Evolutionary conservation across 37 sponge, comb jelly and placozoan species (phyloP).

Genomic region (Aphrocallistes beatrix): DNA sequence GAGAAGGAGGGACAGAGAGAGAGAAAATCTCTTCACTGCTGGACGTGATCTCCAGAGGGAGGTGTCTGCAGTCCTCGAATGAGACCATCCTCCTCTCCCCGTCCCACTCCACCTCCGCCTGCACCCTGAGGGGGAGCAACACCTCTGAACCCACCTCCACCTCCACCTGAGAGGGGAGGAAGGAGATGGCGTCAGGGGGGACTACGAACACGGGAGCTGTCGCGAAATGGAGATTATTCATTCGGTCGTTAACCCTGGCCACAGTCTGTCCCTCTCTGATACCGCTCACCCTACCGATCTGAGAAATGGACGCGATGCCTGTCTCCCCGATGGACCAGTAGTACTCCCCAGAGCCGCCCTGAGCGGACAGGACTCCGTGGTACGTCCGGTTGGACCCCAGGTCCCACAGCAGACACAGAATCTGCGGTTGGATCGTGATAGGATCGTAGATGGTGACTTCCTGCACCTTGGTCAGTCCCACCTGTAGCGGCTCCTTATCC

Average conservation of each 20-base stretch:
- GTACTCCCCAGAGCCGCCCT: conserved; percentile 68
- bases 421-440: conserved; percentile 33
- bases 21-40: not conserved
- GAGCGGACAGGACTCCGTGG: conserved; percentile 28
- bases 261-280: not conserved
- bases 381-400: conserved; percentile 23
- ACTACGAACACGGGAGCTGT: conserved; percentile 49
- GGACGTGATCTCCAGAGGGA: not conserved
- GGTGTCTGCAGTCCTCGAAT: not conserved
- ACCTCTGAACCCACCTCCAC: conserved; percentile 40
- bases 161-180: conserved; percentile 54
- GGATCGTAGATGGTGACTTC: conserved; percentile 53
- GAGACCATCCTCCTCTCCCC: not conserved
- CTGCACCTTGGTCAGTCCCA: conserved; percentile 36
- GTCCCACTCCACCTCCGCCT: not conserved
- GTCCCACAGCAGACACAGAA: conserved; percentile 58
- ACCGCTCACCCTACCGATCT: not conserved
- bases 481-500: conserved; percentile 28
- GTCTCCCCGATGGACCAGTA: conserved; percentile 49
- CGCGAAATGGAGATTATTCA: not conserved
- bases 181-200: conserved; percentile 47
- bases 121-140: conserved; percentile 42
- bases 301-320: not conserved
- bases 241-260: conserved; percentile 1
- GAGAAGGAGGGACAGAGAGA: not conserved